phyloP scores from a whole-genome alignment of 2,888 invertebrate genomes.

The Crocallis elinguaria region DNA sequence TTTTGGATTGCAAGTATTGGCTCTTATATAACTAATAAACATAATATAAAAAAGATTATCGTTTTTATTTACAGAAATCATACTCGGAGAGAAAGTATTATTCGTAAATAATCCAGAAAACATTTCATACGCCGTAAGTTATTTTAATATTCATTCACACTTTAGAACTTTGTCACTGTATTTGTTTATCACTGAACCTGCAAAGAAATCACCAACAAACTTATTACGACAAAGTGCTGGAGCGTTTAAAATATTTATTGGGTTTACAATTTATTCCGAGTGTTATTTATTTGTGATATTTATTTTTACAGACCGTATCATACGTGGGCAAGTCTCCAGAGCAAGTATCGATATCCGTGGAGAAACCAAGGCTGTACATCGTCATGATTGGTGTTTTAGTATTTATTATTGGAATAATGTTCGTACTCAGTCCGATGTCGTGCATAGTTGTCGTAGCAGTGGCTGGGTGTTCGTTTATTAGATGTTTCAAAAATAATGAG shows the following conservation, averaged over 20 bases:
- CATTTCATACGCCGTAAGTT: conserved; percentile 66
- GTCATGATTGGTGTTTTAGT: conserved; percentile 51
- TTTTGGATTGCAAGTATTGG: too few species aligned
- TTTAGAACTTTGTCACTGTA: conserved; percentile 6
- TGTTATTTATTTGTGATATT: conserved; percentile 23
- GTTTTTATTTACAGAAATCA: conserved; percentile 60
- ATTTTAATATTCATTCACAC: conserved; percentile 12
- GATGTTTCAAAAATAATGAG: conserved; percentile 5
- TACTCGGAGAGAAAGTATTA: conserved; percentile 72
- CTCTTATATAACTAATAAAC: too few species aligned
- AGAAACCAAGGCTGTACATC: conserved; percentile 46
- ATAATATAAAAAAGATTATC: conserved; percentile 3
- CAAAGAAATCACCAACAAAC: not conserved
- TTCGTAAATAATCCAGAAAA: conserved; percentile 62
- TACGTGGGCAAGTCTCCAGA: conserved; percentile 58
- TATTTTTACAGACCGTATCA: conserved; percentile 61
- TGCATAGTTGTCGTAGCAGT: conserved; percentile 45
- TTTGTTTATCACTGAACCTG: not conserved
- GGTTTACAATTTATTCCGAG: conserved; percentile 3
- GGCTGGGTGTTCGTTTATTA: conserved; percentile 26
- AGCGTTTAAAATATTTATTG: not conserved
- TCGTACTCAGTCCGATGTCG: conserved; percentile 55
- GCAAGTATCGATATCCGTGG: conserved; percentile 42
- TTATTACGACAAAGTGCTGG: conserved; percentile 1
- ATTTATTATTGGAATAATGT: conserved; percentile 55